A percentile compares a stretch with the other conserved stretches of the same genome.
These are phyloP conservation scores for Montipora capitata DNA, from an alignment of 92 coral and sea anemone species.

Conservation along the genomic window DNA sequence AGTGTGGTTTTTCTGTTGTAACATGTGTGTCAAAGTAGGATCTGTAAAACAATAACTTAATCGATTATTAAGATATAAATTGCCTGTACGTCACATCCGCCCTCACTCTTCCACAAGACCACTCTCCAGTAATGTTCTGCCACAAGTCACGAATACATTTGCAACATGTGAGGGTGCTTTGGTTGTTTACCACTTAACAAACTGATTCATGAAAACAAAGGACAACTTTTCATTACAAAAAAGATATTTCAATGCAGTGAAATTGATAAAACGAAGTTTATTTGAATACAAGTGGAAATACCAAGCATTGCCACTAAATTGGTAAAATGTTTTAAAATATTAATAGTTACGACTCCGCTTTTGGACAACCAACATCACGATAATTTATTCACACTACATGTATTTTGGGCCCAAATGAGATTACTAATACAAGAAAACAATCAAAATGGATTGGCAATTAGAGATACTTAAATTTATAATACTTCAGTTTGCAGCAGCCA, in stretches of 20 bases:
- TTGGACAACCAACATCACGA: no score
- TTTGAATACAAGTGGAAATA: neutral
- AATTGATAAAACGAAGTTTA: neutral
- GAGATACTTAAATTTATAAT: no score
- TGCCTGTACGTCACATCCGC: constrained; percentile 32
- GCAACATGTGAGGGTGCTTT: neutral
- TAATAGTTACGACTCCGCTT: no score
- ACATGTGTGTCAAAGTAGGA: neutral
- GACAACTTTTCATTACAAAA: no score
- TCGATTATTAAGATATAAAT: neutral
- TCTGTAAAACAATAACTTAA: neutral
- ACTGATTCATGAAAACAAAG: neutral
- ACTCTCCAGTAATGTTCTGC: neutral
- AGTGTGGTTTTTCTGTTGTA: neutral
- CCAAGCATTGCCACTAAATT: neutral
- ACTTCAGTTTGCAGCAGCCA: no score
- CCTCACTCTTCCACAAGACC: neutral
- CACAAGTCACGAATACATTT: neutral
- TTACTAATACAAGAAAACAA: no score
- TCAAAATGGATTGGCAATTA: no score
- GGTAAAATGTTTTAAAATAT: neutral
- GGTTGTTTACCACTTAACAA: neutral
- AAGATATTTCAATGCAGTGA: neutral
- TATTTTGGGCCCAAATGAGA: no score
- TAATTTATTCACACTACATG: no score